These are phyloP conservation scores for Schizopygopsis malacanthus DNA, from an alignment of 2,797 vertebrate species.

Conservation along the genomic window DNA sequence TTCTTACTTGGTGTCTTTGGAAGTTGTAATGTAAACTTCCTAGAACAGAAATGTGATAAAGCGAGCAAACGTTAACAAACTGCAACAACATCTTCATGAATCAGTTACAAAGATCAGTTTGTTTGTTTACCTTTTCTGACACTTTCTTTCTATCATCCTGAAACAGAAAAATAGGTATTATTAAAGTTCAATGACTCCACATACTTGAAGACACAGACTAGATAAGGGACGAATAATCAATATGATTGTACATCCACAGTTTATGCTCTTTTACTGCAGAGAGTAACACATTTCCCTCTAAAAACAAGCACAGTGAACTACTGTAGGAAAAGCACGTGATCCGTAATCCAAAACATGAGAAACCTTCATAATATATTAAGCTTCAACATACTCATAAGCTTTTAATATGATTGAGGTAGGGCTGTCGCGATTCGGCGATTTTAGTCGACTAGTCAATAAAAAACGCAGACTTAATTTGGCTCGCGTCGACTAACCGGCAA, in stretches of 20 bases:
- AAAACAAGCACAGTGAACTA: neutral
- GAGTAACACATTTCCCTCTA: neutral
- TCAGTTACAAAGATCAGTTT: neutral
- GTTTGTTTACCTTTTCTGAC: constrained; percentile 67
- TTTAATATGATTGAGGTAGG: neutral
- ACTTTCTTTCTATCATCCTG: constrained; percentile 78
- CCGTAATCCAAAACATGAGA: neutral
- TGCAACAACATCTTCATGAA: neutral
- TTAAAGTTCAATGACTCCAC: constrained; percentile 9
- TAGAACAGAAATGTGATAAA: constrained; percentile 53
- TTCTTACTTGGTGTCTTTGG: constrained; percentile 71
- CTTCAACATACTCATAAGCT: neutral
- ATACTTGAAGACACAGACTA: neutral
- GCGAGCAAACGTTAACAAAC: neutral
- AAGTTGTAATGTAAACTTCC: constrained; percentile 58
- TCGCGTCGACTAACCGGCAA: too few relatives aligned
- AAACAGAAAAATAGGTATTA: constrained; percentile 53
- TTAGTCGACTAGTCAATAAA: too few relatives aligned
- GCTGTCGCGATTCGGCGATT: too few relatives aligned
- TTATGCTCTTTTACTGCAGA: neutral
- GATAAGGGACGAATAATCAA: neutral
- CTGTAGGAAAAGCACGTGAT: neutral
- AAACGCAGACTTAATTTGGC: too few relatives aligned
- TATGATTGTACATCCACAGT: neutral
- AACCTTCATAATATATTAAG: neutral